These are phyloP conservation scores for Pristionchus maxplancki DNA, from an alignment of 2,888 invertebrate genomes.

Conservation along the genomic window DNA sequence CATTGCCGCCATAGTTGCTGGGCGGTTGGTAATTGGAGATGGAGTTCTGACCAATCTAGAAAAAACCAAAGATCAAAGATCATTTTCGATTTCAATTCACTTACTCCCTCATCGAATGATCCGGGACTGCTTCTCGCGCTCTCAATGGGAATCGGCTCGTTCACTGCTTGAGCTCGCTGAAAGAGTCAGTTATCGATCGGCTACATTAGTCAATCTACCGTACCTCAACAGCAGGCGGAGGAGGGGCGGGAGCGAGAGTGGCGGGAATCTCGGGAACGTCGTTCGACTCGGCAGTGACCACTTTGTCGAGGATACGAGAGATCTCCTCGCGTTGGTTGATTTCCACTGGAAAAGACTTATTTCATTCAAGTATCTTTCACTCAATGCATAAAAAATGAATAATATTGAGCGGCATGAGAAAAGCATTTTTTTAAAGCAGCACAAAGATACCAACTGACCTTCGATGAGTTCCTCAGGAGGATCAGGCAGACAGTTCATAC, in stretches of 20 bases:
- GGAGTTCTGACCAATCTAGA: not conserved
- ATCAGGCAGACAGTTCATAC: constrained; percentile 75
- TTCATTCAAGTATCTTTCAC: too few relatives aligned
- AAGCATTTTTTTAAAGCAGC: not conserved
- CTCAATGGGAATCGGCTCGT: constrained; percentile 19
- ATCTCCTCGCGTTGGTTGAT: constrained; percentile 68
- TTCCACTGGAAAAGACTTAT: constrained; percentile 56
- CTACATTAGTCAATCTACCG: not conserved
- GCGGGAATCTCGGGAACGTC: constrained; percentile 8
- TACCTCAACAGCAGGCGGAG: constrained; percentile 33
- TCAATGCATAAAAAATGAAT: too few relatives aligned
- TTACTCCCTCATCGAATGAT: constrained; percentile 39
- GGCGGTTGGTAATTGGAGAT: constrained; percentile 39
- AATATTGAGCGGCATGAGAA: too few relatives aligned
- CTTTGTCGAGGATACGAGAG: constrained; percentile 70
- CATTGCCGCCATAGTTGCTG: constrained; percentile 25
- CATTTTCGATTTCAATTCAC: not conserved
- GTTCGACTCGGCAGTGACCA: constrained; percentile 49
- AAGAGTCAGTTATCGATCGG: not conserved
- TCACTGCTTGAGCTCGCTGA: not conserved
- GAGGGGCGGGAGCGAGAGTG: not conserved
- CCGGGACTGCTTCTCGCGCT: not conserved
- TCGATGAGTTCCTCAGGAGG: constrained; percentile 70
- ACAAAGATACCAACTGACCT: constrained; percentile 54
- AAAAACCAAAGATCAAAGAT: not conserved